Conservation (phyloP, 2,797 vertebrate species). For the Telmatherina bonti region DNA sequence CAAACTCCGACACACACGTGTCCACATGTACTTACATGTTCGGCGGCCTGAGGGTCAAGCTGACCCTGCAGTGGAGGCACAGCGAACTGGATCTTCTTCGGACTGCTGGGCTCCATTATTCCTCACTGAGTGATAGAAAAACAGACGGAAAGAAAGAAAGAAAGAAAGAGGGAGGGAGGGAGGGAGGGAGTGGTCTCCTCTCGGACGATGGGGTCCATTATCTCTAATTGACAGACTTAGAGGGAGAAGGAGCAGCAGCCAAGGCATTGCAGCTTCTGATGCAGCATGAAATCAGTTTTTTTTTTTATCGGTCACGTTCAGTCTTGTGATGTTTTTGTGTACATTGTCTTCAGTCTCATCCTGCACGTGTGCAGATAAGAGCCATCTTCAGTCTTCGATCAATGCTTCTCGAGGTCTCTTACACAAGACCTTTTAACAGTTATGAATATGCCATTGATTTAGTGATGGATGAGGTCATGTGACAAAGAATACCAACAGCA, state of each 20-base stretch:
- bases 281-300: not conserved
- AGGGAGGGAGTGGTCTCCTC: slow-evolving; percentile 65
- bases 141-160: slow-evolving; percentile 45
- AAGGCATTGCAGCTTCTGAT: slow-evolving; percentile 33
- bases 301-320: not conserved
- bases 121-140: slow-evolving; percentile 60
- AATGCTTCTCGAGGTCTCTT: not conserved
- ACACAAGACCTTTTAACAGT: not conserved
- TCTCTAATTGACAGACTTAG: slow-evolving; percentile 66
- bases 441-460: slow-evolving; percentile 20
- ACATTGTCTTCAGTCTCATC: not conserved
- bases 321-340: not conserved
- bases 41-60: slow-evolving; percentile 93
- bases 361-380: not conserved
- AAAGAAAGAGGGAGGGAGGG: slow-evolving; percentile 50
- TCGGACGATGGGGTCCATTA: slow-evolving; percentile 56
- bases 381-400: slow-evolving; percentile 5
- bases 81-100: slow-evolving; percentile 96
- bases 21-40: slow-evolving; percentile 88
- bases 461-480: slow-evolving; percentile 3
- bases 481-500: not conserved
- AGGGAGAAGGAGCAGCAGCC: slow-evolving; percentile 29
- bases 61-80: slow-evolving; percentile 92
- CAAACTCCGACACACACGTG: not conserved
- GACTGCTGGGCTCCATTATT: slow-evolving; percentile 93